Evolutionary conservation across 2,888 invertebrate species (phyloP), one percentile per base, ranked within the genome.

Genomic region (Scaptomyza parva): DNA sequence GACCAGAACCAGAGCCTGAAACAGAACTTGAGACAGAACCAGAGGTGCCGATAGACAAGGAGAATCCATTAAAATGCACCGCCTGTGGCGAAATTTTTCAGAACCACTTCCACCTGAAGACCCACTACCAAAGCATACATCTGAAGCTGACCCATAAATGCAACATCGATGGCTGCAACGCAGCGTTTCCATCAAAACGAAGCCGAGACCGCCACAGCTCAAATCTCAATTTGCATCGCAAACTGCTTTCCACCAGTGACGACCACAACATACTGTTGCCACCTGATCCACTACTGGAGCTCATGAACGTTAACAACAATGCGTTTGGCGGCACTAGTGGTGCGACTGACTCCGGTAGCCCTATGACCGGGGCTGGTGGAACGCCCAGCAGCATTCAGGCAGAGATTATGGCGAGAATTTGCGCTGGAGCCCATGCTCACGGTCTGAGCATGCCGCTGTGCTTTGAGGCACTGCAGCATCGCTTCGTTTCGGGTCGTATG

Each of bases 81-180:
- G 96, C 97, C 30, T 99, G 99, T 91, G 97, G 97, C 7, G 97
- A 98, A 92, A 94, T 96, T 88, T 98, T 98, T 92, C 97, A 97
- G 91, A 98, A 97, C 89, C 96, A 97, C 86, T 98, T 97, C 90
- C 96, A 97, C 50, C 95, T 98, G 22, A 98, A 98, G 92, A 96
- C 97, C 1, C 99, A 99, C 91, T 98, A 97, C 91, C 98, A 98
- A 93, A 98, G 97, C 91, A 96, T 97, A 9, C 98, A 99, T 92
- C 94, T 98, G 53, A 98, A 98, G 92, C 92, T 98, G 65, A 97
- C 98, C 96, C 98, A 98, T 92, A 97, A 96, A 90, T 99, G 99
- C 92, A 97, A 96, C 87, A 96, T 97, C 24, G 98, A 98, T 76
- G 98, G 98, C 1, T 99, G 99, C 91, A 96, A 96, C 92, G 98